A percentile compares a stretch with the other conserved stretches of the same genome.
phyloP scores from a whole-genome alignment of 2,888 invertebrate species.

The Agrypnus murinus region DNA sequence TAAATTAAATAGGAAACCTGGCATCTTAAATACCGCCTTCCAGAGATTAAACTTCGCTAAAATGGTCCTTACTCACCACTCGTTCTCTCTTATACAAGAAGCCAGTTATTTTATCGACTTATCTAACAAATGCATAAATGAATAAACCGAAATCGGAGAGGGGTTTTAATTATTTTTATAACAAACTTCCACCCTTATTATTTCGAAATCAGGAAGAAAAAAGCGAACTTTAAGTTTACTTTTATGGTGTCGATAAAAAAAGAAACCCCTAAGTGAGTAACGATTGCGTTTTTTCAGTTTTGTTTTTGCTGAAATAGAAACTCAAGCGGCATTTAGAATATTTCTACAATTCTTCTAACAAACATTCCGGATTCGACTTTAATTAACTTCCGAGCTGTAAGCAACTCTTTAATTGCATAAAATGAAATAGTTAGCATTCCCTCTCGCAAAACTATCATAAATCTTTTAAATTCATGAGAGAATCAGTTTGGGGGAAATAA shows the following conservation, averaged over 20 bases:
- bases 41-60: conserved; percentile 55
- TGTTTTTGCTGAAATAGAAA: too few species aligned
- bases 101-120: conserved; percentile 21
- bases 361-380: background rate
- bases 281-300: too few species aligned
- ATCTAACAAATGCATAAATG: conserved; percentile 25
- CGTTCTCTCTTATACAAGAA: conserved; percentile 18
- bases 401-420: too few species aligned
- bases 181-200: background rate
- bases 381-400: too few species aligned
- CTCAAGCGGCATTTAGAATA: background rate
- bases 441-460: too few species aligned
- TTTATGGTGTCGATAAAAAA: background rate
- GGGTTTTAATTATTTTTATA: conserved; percentile 6
- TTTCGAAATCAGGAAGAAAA: too few species aligned
- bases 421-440: too few species aligned
- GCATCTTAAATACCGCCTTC: conserved; percentile 55
- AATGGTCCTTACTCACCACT: conserved; percentile 39
- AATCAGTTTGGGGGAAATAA: too few species aligned
- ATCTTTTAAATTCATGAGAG: too few species aligned
- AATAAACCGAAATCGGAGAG: background rate
- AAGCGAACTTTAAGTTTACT: background rate
- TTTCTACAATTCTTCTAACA: background rate
- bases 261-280: background rate
- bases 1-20: conserved; percentile 65